phyloP scores from a whole-genome alignment of 2,797 vertebrate genomes.

The Phylloscopus collybita region DNA sequence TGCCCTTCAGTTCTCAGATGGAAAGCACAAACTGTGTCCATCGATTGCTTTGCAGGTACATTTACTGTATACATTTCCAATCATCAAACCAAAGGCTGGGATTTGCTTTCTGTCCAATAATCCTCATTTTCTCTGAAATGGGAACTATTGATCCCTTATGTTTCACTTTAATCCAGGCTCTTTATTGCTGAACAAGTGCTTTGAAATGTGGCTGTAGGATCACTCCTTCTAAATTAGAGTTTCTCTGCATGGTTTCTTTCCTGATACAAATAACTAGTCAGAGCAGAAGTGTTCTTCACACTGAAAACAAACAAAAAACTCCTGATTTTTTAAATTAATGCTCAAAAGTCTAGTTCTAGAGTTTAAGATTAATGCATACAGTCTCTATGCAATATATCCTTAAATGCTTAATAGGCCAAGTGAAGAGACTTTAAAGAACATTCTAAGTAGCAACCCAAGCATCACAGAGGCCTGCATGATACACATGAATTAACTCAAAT shows the following conservation, averaged over 20 bases:
- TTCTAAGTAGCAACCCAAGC: neutral
- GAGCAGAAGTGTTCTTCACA: neutral
- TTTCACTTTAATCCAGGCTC: neutral
- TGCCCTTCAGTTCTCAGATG: neutral
- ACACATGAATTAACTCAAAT: neutral
- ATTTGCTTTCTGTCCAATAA: constrained; percentile 8
- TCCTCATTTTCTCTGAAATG: constrained; percentile 21
- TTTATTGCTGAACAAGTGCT: neutral
- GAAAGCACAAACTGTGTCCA: neutral
- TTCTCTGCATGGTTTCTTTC: constrained; percentile 12
- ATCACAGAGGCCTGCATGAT: neutral
- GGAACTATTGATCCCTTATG: constrained; percentile 17
- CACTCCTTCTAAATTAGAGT: neutral
- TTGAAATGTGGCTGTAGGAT: neutral
- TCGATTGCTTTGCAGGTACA: neutral
- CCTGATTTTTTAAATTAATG: neutral
- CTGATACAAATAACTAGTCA: neutral
- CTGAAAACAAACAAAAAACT: neutral
- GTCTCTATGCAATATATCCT: neutral
- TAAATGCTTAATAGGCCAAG: neutral
- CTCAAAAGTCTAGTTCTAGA: neutral
- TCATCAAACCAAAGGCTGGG: neutral
- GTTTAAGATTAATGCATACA: neutral
- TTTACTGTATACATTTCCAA: constrained; percentile 18
- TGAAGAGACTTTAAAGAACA: neutral